These are phyloP conservation scores for Myiothlypis coronata DNA, from an alignment of 2,797 vertebrate species.

Conservation along the genomic window DNA sequence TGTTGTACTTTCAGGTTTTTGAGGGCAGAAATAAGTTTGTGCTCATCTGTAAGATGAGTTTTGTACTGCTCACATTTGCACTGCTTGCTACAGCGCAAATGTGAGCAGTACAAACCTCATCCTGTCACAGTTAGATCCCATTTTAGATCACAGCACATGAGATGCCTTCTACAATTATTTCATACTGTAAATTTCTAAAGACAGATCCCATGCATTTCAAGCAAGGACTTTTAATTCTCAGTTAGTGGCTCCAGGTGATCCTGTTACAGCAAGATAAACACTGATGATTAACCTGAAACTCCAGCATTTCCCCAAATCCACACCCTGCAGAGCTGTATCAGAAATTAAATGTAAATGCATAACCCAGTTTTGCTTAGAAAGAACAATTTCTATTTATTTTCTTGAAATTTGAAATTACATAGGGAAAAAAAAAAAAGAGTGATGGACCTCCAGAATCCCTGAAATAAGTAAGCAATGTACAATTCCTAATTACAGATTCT, in stretches of 20 bases:
- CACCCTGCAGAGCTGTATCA: neutral
- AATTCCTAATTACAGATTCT: neutral
- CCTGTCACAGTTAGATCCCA: neutral
- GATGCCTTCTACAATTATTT: neutral
- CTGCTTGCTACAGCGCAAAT: neutral
- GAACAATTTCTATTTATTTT: neutral
- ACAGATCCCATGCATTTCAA: neutral
- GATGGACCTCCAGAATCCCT: neutral
- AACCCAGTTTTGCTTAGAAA: neutral
- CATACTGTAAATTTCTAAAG: neutral
- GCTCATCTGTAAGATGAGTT: too few species aligned
- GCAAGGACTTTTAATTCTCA: neutral
- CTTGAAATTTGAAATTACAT: neutral
- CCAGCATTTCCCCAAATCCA: neutral
- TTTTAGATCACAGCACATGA: neutral
- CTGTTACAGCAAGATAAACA: neutral
- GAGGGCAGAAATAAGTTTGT: neutral
- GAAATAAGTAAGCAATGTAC: neutral
- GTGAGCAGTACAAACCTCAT: neutral
- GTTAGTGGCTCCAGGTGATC: neutral
- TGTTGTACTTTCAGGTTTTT: neutral
- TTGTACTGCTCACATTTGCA: too few species aligned
- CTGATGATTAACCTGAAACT: neutral
- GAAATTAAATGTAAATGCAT: neutral
- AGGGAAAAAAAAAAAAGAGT: neutral